Evolutionary conservation across 2,113 vertebrate species (phyloP).

Genomic region (Scatophagus argus): DNA sequence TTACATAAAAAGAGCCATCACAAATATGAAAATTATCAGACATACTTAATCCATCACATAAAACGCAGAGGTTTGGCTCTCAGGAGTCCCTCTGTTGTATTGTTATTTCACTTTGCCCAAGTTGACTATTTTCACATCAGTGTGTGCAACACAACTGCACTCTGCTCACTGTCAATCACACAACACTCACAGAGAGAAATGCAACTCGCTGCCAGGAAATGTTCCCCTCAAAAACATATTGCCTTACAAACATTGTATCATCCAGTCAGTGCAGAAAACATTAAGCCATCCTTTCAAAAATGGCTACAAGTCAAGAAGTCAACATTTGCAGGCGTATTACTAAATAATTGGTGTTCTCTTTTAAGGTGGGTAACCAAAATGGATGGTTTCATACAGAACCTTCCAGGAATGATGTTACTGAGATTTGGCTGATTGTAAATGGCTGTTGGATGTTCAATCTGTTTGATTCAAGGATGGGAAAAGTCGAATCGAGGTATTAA

Average conservation of each 20-base stretch:
- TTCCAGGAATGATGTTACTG: background rate
- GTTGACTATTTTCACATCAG: constrained; percentile 35
- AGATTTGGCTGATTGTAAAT: background rate
- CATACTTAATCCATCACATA: background rate
- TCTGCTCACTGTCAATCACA: constrained; percentile 12
- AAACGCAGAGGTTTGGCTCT: constrained; percentile 21
- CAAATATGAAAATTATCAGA: constrained; percentile 20
- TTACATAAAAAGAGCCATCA: background rate
- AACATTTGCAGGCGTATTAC: background rate
- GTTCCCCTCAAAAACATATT: background rate
- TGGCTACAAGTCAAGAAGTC: background rate
- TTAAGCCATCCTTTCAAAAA: background rate
- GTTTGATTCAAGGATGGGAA: background rate
- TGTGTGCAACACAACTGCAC: background rate
- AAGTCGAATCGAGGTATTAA: constrained; percentile 11
- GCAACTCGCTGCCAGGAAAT: background rate
- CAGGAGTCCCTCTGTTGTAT: background rate
- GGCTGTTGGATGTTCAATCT: constrained; percentile 9
- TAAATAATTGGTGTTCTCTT: background rate
- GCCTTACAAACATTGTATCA: background rate
- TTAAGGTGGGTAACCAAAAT: background rate
- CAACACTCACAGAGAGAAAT: constrained; percentile 18
- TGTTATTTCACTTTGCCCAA: constrained; percentile 8
- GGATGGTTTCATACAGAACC: background rate
- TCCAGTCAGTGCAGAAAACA: constrained; percentile 2